Evolutionary conservation across 2,888 invertebrate species (phyloP).

Genomic region (Drosophila putrida): DNA sequence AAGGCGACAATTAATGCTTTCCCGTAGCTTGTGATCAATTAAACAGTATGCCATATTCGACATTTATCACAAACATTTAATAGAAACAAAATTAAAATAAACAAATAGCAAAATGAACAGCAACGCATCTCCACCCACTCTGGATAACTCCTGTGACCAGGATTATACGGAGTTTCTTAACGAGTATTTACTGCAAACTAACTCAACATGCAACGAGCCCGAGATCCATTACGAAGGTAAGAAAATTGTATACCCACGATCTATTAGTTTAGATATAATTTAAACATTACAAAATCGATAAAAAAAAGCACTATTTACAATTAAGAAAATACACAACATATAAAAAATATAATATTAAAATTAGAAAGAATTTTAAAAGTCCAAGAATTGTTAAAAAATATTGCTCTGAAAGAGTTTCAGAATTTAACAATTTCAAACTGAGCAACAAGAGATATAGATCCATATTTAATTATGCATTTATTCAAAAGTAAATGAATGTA

Average conservation of each 20-base stretch:
- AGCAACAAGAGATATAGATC: neutral
- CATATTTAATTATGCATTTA: neutral
- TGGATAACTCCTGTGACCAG: slow-evolving; percentile 83
- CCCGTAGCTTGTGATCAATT: slow-evolving; percentile 44
- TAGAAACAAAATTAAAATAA: slow-evolving; percentile 2
- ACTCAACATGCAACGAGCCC: slow-evolving; percentile 82
- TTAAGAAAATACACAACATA: too few relatives aligned
- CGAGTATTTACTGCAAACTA: slow-evolving; percentile 84
- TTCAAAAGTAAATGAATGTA: neutral
- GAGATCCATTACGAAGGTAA: slow-evolving; percentile 84
- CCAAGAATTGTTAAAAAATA: too few relatives aligned
- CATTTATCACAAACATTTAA: slow-evolving; percentile 32
- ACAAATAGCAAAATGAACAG: slow-evolving; percentile 72
- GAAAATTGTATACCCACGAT: too few relatives aligned
- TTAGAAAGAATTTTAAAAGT: too few relatives aligned
- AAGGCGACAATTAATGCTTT: slow-evolving; percentile 21
- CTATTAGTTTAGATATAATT: too few relatives aligned
- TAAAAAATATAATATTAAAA: too few relatives aligned
- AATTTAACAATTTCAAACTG: neutral
- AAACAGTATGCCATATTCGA: slow-evolving; percentile 60
- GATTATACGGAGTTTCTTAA: slow-evolving; percentile 85
- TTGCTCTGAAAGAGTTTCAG: neutral
- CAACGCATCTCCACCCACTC: slow-evolving; percentile 63
- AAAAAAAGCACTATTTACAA: too few relatives aligned
- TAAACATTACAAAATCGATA: too few relatives aligned